These are phyloP conservation scores for Heterotilapia buettikoferi DNA, from an alignment of 2,113 vertebrate species.

Conservation along the genomic window DNA sequence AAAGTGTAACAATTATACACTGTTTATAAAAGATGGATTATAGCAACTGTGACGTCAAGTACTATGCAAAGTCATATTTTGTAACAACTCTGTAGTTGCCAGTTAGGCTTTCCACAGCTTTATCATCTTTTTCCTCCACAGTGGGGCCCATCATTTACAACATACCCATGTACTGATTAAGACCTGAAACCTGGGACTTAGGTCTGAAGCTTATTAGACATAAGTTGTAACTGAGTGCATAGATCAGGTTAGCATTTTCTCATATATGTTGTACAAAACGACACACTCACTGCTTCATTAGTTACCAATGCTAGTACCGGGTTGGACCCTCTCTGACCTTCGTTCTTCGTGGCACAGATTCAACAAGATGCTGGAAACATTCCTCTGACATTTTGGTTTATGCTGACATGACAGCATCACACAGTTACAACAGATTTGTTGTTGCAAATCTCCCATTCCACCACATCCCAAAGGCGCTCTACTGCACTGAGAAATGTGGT, in stretches of 20 bases:
- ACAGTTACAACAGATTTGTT: neutral
- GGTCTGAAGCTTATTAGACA: neutral
- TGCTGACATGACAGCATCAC: neutral
- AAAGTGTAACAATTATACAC: neutral
- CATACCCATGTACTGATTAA: neutral
- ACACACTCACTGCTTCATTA: neutral
- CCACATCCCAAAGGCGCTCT: neutral
- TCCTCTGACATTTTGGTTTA: neutral
- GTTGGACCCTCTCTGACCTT: neutral
- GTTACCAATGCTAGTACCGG: neutral
- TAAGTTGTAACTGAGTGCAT: neutral
- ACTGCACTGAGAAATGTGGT: neutral
- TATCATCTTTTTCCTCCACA: accelerated
- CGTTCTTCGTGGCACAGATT: neutral
- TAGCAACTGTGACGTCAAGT: neutral
- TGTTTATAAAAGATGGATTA: neutral
- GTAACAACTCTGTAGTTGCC: neutral
- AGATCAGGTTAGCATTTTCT: neutral
- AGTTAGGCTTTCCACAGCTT: neutral
- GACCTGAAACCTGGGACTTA: neutral
- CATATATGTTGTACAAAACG: neutral
- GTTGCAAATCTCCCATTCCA: neutral
- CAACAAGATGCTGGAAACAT: neutral
- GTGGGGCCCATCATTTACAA: accelerated
- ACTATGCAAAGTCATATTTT: neutral